A percentile compares a stretch with the other conserved stretches of the same genome.
phyloP scores from a whole-genome alignment of 2,888 invertebrate genomes.

The Pasiphila rectangulata region DNA sequence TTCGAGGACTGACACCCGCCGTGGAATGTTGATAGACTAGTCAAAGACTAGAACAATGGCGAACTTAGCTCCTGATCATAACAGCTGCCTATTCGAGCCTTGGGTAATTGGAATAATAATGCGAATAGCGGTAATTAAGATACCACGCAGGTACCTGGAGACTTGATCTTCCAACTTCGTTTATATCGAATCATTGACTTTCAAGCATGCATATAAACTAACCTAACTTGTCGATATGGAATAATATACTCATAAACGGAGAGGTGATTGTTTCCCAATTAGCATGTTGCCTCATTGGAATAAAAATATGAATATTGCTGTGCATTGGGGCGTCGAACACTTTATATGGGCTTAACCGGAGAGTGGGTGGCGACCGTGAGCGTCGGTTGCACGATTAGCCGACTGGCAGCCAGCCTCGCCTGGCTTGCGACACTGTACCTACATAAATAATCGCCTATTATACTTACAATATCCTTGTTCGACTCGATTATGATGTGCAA shows the following conservation, averaged over 20 bases:
- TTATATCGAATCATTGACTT: neutral
- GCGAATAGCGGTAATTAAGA: conserved; percentile 15
- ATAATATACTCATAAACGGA: conserved; percentile 9
- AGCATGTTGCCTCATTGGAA: conserved; percentile 62
- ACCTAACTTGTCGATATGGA: neutral
- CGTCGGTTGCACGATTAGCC: conserved; percentile 66
- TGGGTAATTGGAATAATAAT: conserved; percentile 25
- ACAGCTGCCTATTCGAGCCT: conserved; percentile 35
- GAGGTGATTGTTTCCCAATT: conserved; percentile 58
- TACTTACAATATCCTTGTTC: conserved; percentile 35
- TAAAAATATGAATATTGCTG: conserved; percentile 73
- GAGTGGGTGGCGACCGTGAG: conserved; percentile 78
- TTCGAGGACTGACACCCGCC: conserved; percentile 44
- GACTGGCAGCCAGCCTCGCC: conserved; percentile 50
- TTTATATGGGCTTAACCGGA: conserved; percentile 74
- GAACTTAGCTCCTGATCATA: conserved; percentile 42
- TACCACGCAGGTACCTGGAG: conserved; percentile 1
- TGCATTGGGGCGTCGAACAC: conserved; percentile 63
- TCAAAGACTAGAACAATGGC: conserved; percentile 53
- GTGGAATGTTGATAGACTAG: conserved; percentile 58
- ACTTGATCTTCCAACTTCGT: neutral
- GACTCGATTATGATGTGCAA: conserved; percentile 31
- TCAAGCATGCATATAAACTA: neutral
- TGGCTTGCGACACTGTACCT: conserved; percentile 63
- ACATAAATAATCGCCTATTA: conserved; percentile 59